These are phyloP conservation scores for Amblyjoppa fuscipennis DNA, from an alignment of 2,888 invertebrate genomes.

Conservation along the genomic window DNA sequence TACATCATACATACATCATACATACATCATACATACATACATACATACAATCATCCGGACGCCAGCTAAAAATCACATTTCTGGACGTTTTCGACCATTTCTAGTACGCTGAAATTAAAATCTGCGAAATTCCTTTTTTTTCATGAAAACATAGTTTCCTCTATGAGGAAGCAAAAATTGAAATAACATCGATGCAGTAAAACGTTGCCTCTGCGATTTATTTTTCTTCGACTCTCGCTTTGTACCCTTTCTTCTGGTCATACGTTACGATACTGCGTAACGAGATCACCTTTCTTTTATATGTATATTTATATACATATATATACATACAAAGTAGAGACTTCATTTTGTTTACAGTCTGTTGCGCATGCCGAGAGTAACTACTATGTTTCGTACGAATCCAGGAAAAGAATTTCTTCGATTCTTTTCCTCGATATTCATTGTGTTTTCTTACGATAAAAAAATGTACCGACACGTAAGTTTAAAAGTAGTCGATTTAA, in stretches of 20 bases:
- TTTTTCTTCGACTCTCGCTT: conserved; percentile 45
- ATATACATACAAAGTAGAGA: neutral
- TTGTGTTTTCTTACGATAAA: neutral
- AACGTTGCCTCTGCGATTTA: neutral
- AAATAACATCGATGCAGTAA: neutral
- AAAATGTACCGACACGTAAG: neutral
- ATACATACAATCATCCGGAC: no score
- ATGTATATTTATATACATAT: no score
- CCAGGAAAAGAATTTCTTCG: neutral
- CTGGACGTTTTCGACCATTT: no score
- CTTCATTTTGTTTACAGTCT: neutral
- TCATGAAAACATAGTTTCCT: no score
- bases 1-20: no score
- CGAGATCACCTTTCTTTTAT: neutral
- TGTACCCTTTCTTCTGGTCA: neutral
- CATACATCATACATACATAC: no score
- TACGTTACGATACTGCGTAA: neutral
- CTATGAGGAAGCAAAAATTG: no score
- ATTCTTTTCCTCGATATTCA: neutral
- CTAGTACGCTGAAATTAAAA: no score
- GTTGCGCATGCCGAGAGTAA: neutral
- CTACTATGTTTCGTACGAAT: neutral
- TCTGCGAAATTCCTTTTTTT: no score
- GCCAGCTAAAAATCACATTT: no score
- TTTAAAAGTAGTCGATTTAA: neutral